phyloP scores from a whole-genome alignment of 2,888 invertebrate species.

The Lamproptera curius region DNA sequence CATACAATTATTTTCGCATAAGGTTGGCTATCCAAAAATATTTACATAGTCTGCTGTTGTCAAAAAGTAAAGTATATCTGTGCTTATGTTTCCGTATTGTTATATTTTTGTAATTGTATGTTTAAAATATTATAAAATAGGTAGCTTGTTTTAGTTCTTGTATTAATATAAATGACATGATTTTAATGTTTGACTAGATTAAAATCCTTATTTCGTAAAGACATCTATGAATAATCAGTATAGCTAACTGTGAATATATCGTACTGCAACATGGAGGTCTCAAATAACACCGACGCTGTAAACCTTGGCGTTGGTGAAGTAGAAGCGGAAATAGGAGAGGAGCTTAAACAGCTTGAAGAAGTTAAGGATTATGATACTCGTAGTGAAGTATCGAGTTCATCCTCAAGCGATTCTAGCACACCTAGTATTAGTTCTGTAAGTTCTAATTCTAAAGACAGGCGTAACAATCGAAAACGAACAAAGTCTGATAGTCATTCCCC shows the following conservation, averaged over 20 bases:
- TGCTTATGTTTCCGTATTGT: constrained; percentile 1
- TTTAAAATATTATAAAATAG: neutral
- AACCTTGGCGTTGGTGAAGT: constrained; percentile 82
- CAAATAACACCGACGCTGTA: constrained; percentile 78
- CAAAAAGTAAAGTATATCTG: too few relatives aligned
- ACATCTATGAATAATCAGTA: neutral
- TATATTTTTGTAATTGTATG: constrained; percentile 5
- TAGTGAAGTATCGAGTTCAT: constrained; percentile 92
- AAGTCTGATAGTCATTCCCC: constrained; percentile 65
- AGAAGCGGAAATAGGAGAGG: constrained; percentile 87
- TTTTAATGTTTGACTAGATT: neutral
- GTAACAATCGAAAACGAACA: constrained; percentile 76
- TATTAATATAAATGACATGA: neutral
- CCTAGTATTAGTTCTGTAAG: constrained; percentile 90
- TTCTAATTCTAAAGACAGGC: constrained; percentile 80
- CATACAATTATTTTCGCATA: too few relatives aligned
- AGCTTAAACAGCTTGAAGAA: constrained; percentile 86
- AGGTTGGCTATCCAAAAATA: too few relatives aligned
- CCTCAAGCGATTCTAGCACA: constrained; percentile 83
- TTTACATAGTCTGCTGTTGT: too few relatives aligned
- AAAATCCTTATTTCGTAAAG: constrained; percentile 1
- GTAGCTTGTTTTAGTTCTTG: neutral
- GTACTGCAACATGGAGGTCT: constrained; percentile 71
- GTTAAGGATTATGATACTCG: constrained; percentile 88
- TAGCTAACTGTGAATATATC: constrained; percentile 18